Evolutionary conservation across 1,140 invertebrate species (phyloP), one percentile per base, ranked within the genome.

Genomic region (Oedothorax gibbosus): DNA sequence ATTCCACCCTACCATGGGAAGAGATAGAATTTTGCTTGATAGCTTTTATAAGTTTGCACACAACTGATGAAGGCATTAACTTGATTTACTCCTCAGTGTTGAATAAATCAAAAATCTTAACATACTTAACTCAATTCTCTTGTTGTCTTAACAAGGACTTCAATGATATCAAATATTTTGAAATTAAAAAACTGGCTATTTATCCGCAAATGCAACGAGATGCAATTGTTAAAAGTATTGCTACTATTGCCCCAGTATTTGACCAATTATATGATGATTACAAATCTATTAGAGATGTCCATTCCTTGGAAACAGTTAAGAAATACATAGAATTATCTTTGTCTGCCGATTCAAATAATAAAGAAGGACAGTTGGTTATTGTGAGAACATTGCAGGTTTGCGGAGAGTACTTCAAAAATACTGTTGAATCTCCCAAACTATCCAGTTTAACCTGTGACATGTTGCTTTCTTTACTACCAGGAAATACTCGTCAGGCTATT

Each of bases 371-470:
- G 11, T 18, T 79, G 15, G 18, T 79, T 14, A 68, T 79, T 18
- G 11, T 12, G 15, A 66, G 77, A 7, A 21, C 77, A 9, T 2
- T 71, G n/a, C 65, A 81, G 50, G 15, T 81, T 9, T 56, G 69
- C 10, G 78, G 78, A n/a, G 78, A 81, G 15, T 21, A 81, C 60
- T 81, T 81, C 4, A 83, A 83, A 57, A 53, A 73, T 35, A 73
- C 80, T 18, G 8, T 83, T 18, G 69, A 65, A 54, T 73, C 80
- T 11, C 80, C 80, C 4, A 83, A 73, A 35, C 18, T 83, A n/a
- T 73, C 80, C 9, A 15, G 54, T 15, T n/a, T 8, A 0, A 75
- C 60, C 7, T 12, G 53, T 21, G 35, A 83, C 2, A 14, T 73
- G 11, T 35, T 83, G 15, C 15, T 83, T n/a, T 56, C 57, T 15